A percentile compares a stretch with the other conserved stretches of the same genome.
These are phyloP conservation scores for Perizoma flavofasciatum DNA, from an alignment of 2,888 invertebrate genomes.

Conservation along the genomic window DNA sequence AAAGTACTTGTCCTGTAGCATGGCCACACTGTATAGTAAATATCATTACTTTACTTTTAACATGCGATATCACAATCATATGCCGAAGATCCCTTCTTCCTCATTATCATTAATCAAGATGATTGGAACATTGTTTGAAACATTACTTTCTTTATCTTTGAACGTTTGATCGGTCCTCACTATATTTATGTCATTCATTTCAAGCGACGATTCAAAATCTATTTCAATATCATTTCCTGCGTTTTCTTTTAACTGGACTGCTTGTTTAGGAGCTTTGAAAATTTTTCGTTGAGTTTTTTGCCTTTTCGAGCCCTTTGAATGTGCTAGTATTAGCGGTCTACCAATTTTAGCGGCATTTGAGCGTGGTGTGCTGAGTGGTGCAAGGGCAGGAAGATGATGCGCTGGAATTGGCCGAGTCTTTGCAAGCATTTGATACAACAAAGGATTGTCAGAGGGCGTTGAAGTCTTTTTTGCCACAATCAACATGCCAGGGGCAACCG, in stretches of 20 bases:
- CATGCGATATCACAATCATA: constrained; percentile 8
- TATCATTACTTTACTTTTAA: too few relatives aligned
- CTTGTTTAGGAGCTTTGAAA: background rate
- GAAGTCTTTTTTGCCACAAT: background rate
- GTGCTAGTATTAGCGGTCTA: constrained; percentile 2
- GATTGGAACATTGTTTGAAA: background rate
- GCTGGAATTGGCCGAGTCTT: background rate
- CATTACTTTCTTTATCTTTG: background rate
- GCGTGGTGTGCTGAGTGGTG: background rate
- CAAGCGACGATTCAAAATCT: constrained; percentile 4
- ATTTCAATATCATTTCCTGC: background rate
- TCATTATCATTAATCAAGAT: constrained; percentile 4
- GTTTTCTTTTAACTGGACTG: background rate
- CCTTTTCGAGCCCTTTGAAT: background rate
- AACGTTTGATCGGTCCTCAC: background rate
- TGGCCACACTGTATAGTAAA: too few relatives aligned
- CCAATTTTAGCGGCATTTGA: background rate
- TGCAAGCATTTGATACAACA: constrained; percentile 6
- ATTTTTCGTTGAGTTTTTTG: background rate
- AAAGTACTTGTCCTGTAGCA: too few relatives aligned
- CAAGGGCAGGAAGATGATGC: background rate
- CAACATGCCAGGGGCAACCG: background rate
- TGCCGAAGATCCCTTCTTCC: constrained; percentile 20
- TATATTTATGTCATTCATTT: background rate
- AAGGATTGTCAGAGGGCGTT: background rate